Conservation (phyloP, 2,113 vertebrate species). For the Aythya baeri region DNA sequence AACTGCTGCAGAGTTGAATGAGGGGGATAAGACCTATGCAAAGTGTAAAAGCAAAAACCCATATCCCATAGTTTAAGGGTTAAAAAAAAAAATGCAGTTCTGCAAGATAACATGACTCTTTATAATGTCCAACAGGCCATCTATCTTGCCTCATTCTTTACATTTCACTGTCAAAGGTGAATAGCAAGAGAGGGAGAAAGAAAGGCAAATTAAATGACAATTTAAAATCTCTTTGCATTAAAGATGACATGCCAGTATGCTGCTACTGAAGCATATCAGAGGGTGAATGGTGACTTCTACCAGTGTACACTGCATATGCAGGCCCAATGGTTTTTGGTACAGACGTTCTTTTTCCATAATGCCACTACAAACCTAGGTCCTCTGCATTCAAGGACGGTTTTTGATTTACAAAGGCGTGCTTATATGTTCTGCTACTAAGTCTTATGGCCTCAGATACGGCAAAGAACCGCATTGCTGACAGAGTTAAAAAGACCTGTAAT, state of each 20-base stretch:
- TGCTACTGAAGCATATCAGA: fast-evolving
- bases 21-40: background rate
- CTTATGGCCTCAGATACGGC: background rate
- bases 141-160: background rate
- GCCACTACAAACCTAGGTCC: background rate
- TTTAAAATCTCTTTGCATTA: background rate
- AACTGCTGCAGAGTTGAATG: background rate
- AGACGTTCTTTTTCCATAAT: background rate
- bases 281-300: background rate
- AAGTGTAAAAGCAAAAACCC: background rate
- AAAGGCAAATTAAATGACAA: background rate
- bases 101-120: background rate
- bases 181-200: background rate
- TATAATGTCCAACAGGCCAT: background rate
- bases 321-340: background rate
- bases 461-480: background rate
- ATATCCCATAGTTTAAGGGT: background rate
- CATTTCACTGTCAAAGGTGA: background rate
- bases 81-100: background rate
- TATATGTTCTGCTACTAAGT: background rate
- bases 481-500: background rate
- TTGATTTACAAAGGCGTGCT: background rate
- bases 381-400: background rate
- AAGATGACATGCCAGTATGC: background rate
- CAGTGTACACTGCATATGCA: fast-evolving